Percentiles rank a stretch among this genome's conserved stretches.
These are phyloP conservation scores for Chaetoderma sp. DNA, from an alignment of 2,888 invertebrate genomes.

Conservation along the genomic window DNA sequence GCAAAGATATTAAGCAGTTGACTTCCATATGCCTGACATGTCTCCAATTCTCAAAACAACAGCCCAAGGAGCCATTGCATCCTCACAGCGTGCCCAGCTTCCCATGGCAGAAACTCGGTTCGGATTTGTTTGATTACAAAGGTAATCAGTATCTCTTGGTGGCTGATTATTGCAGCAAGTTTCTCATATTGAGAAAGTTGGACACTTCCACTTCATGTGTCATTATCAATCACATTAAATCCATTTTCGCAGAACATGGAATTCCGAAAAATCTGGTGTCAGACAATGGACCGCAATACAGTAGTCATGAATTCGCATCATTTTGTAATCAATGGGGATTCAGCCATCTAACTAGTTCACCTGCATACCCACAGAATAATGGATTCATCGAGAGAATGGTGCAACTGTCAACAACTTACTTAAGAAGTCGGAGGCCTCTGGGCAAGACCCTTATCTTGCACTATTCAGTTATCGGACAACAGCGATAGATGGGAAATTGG, in stretches of 20 bases:
- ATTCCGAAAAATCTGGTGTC: conserved; percentile 25
- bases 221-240: background rate
- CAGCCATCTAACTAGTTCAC: background rate
- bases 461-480: background rate
- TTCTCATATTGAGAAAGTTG: conserved; percentile 1
- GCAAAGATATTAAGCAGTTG: conserved; percentile 20
- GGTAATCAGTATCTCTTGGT: conserved; percentile 16
- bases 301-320: background rate
- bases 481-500: conserved; percentile 3
- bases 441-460: background rate
- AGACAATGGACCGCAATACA: conserved; percentile 37
- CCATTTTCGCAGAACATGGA: conserved; percentile 21
- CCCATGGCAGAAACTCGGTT: conserved; percentile 26
- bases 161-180: conserved; percentile 20
- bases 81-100: conserved; percentile 9
- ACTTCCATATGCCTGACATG: conserved; percentile 3
- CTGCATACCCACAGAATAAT: conserved; percentile 6
- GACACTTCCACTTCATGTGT: background rate
- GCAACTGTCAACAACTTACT: conserved; percentile 1
- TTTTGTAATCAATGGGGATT: background rate
- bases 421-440: background rate
- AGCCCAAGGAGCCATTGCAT: conserved; percentile 11
- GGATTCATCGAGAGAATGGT: conserved; percentile 11
- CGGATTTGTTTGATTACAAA: conserved; percentile 22
- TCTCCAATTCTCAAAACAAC: conserved; percentile 11